Evolutionary conservation across 2,797 vertebrate genomes (phyloP).

Genomic region (Pagetopsis macropterus): DNA sequence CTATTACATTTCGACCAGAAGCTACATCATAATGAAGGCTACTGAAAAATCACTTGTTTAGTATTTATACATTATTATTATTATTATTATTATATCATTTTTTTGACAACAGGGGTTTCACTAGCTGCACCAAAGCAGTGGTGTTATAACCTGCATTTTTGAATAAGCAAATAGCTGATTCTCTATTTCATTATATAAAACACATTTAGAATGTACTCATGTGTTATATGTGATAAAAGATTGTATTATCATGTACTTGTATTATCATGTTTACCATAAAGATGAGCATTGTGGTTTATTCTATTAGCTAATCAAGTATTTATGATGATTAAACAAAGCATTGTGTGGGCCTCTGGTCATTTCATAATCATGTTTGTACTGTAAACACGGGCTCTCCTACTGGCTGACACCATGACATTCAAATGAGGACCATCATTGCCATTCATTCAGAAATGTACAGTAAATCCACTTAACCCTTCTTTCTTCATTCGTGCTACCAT

Average conservation of each 20-base stretch:
- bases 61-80: constrained; percentile 14
- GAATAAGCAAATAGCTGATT: constrained; percentile 5
- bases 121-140: neutral
- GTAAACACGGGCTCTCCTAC: neutral
- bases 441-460: neutral
- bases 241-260: neutral
- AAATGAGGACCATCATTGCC: neutral
- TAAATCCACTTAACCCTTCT: neutral
- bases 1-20: constrained; percentile 25
- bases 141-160: neutral
- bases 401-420: neutral
- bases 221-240: neutral
- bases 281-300: neutral
- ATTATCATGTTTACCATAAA: neutral
- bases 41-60: constrained; percentile 17
- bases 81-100: neutral
- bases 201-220: neutral
- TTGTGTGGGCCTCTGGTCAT: neutral
- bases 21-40: constrained; percentile 9
- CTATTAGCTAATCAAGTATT: constrained; percentile 18
- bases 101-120: neutral
- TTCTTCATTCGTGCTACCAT: neutral
- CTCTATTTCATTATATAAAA: neutral
- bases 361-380: constrained; percentile 10
- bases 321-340: constrained; percentile 9